Conservation (phyloP, 2,797 vertebrate species). For the Sebastes oblongus region DNA sequence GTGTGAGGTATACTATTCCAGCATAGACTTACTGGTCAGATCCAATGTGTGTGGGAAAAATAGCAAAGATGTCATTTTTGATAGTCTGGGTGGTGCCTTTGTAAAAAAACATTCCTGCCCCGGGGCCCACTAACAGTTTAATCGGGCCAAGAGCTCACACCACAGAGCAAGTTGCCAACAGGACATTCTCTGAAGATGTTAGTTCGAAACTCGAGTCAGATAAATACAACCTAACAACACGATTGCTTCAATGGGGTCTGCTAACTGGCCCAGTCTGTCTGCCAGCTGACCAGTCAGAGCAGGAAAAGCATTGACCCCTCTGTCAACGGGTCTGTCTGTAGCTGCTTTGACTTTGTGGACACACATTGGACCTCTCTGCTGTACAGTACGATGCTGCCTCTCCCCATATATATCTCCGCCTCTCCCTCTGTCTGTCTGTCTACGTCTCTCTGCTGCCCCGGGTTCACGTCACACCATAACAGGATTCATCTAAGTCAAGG, state of each 20-base stretch:
- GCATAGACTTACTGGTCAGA: not conserved
- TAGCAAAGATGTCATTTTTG: not conserved
- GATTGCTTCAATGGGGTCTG: not conserved
- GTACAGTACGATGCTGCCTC: not conserved
- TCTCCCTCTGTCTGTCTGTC: conserved; percentile 18
- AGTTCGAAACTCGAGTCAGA: not conserved
- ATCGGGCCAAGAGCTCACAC: not conserved
- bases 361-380: not conserved
- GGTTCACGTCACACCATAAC: conserved; percentile 69
- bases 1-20: not conserved
- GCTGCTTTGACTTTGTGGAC: not conserved
- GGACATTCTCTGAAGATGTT: not conserved
- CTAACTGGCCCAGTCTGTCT: not conserved
- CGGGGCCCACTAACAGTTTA: not conserved
- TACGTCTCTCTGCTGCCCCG: conserved; percentile 41
- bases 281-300: conserved; percentile 5
- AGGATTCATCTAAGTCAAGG: conserved; percentile 68
- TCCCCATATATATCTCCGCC: not conserved
- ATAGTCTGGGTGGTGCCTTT: not conserved
- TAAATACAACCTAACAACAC: not conserved
- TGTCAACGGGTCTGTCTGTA: not conserved
- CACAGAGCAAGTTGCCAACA: not conserved
- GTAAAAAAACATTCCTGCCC: not conserved
- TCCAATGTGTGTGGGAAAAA: not conserved
- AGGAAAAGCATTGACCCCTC: not conserved